phyloP scores from a whole-genome alignment of 1,140 invertebrate species.

The Philotrypesis tridentata region DNA sequence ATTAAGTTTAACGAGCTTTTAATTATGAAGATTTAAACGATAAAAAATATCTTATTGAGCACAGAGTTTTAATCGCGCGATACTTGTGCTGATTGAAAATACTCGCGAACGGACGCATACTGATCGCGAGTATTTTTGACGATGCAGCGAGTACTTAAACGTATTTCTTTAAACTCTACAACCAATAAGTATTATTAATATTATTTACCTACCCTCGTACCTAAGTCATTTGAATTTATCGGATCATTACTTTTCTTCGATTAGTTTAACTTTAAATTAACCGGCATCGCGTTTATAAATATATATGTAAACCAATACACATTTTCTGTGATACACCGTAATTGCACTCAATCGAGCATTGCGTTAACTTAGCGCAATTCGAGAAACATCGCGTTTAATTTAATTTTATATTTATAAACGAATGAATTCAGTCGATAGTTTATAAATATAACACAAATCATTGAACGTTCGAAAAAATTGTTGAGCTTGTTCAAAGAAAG shows the following conservation, averaged over 20 bases:
- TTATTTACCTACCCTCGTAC: slow-evolving; percentile 1
- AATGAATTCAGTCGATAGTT: slow-evolving; percentile 17
- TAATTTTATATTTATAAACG: slow-evolving; percentile 41
- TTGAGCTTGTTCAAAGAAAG: not conserved
- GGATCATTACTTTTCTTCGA: not conserved
- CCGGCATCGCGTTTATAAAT: slow-evolving; percentile 31
- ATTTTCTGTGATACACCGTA: slow-evolving; percentile 44
- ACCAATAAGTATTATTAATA: slow-evolving; percentile 38
- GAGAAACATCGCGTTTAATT: slow-evolving; percentile 30
- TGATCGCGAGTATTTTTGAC: slow-evolving; percentile 14
- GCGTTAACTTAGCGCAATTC: slow-evolving; percentile 25
- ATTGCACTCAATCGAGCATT: slow-evolving; percentile 7
- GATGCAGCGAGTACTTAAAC: slow-evolving; percentile 33
- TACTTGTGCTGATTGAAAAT: slow-evolving; percentile 19
- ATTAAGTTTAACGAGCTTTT: not conserved
- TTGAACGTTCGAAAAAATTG: slow-evolving; percentile 8
- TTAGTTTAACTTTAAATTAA: slow-evolving; percentile 25
- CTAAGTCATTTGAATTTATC: slow-evolving; percentile 28
- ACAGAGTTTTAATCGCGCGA: slow-evolving; percentile 17
- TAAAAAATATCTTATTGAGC: slow-evolving; percentile 19
- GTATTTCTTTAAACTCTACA: slow-evolving; percentile 14
- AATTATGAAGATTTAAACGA: not conserved
- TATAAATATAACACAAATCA: slow-evolving; percentile 28
- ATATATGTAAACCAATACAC: slow-evolving; percentile 39
- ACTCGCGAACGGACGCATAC: not conserved